Evolutionary conservation across 23 tunicate genomes (phyloP).

Genomic region (Trididemnum clinides): DNA sequence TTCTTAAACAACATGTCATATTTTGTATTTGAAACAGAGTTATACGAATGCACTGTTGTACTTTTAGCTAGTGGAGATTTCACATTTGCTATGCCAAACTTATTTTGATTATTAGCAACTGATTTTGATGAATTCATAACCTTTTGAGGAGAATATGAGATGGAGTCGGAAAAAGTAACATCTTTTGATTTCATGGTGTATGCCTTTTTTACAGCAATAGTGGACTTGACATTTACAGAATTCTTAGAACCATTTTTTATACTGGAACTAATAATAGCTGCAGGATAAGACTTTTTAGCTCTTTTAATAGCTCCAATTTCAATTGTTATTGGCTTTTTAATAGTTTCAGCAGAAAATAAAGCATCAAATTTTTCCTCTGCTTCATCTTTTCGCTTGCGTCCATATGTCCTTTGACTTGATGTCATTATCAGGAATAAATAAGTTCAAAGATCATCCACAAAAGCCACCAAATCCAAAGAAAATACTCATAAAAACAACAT

Average conservation of each 20-base stretch:
- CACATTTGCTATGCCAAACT: not conserved
- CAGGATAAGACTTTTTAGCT: not conserved
- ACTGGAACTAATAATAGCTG: not conserved
- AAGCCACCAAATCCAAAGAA: no score
- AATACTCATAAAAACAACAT: not conserved
- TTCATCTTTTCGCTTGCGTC: constrained; percentile 62
- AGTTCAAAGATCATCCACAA: no score
- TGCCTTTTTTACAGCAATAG: not conserved
- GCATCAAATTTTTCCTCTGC: constrained; percentile 82
- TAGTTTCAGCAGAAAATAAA: constrained; percentile 17
- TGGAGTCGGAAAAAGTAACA: not conserved
- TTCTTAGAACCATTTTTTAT: not conserved
- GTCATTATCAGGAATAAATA: no score
- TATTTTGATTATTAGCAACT: not conserved
- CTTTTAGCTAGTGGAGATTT: not conserved
- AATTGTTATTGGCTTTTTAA: constrained; percentile 1
- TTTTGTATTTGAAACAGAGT: constrained; percentile 36
- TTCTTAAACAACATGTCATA: constrained; percentile 68
- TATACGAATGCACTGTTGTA: not conserved
- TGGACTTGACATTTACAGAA: not conserved
- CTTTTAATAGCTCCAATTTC: not conserved
- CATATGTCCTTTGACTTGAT: constrained; percentile 54
- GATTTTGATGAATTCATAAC: no score
- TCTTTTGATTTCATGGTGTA: not conserved
- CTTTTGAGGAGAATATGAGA: not conserved